Evolutionary conservation across 2,888 invertebrate genomes (phyloP), one percentile per base, ranked within the genome.

Genomic region (Trissolcus japonicus): DNA sequence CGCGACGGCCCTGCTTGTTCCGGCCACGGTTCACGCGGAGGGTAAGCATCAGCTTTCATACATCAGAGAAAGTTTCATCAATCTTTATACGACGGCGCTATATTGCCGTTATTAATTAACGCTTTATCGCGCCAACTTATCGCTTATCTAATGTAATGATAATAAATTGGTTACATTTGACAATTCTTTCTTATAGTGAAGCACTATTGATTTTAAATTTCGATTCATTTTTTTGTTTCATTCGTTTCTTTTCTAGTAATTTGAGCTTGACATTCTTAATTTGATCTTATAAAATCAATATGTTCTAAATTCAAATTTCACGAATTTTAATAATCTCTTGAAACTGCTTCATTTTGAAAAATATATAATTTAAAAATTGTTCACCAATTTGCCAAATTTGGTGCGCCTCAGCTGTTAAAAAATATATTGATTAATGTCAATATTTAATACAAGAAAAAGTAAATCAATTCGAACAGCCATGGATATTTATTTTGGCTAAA

Each of bases 1-100:
- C 7, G 83, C 86, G 17, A 79, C 84, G 76, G 83, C 86, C 11
- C 82, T 88, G 61, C 76, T 87, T 16, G 68, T 84, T 56, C 85
- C 86, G 56, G 78, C 83, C 25, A 46, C 61, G 21, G 83, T 83
- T 56, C 80, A 83, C 72, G 87, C 88, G 62, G 89, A 89, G 79
- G 87, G 89, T 89, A 84, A 88, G 87, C 77, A 79, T 75, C 71
- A 61, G 61, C 77, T 77, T 77, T 77, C 77, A 63, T 73, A 62
- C 65, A 55, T 17, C 72, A 72, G 75, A 72, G 78, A 79, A 79
- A 79, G 75, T 76, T 68, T 25, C 74, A 78, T 78, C 48, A 69
- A 78, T 78, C 66, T 66, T 57, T 57, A 21, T 35, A 67, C 59
- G 62, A 74, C 61, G 21, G 61, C 43, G 62, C 13, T 55, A 75